phyloP scores from a whole-genome alignment of 2,888 invertebrate species.

The Rhagonycha lutea region DNA sequence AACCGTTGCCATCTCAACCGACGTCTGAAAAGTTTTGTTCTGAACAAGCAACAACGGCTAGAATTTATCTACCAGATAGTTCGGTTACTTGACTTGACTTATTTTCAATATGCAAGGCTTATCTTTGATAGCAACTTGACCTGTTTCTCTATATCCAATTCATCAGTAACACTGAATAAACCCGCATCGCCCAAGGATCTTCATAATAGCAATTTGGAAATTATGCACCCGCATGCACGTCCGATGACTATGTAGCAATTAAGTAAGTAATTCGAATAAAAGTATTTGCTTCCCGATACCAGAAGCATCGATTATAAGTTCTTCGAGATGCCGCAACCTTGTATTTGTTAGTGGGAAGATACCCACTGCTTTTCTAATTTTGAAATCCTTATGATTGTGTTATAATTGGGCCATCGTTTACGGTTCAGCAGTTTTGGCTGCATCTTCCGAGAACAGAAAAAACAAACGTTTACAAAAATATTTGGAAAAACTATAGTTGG shows the following conservation, averaged over 20 bases:
- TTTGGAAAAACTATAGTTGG: no score
- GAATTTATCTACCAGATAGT: slow-evolving; percentile 17
- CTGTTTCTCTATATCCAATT: neutral
- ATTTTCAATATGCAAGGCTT: neutral
- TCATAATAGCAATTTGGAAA: neutral
- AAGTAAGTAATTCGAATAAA: neutral
- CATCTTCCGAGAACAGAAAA: neutral
- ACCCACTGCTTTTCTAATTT: neutral
- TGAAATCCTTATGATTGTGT: neutral
- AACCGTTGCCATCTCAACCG: slow-evolving; percentile 48
- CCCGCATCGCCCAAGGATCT: neutral
- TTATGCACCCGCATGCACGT: neutral
- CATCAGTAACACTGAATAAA: neutral
- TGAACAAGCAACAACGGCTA: slow-evolving; percentile 19
- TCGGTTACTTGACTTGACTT: neutral
- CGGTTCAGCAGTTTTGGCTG: neutral
- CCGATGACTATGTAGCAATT: neutral
- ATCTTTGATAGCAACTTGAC: neutral
- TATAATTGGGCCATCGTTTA: neutral
- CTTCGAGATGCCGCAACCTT: neutral
- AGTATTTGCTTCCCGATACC: neutral
- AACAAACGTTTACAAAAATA: no score
- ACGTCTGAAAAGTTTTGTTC: slow-evolving; percentile 19
- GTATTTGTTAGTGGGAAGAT: neutral
- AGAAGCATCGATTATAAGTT: neutral